A percentile compares a stretch with the other conserved stretches of the same genome.
phyloP scores from a whole-genome alignment of 2,888 invertebrate genomes.

The Leistus spinibarbis region DNA sequence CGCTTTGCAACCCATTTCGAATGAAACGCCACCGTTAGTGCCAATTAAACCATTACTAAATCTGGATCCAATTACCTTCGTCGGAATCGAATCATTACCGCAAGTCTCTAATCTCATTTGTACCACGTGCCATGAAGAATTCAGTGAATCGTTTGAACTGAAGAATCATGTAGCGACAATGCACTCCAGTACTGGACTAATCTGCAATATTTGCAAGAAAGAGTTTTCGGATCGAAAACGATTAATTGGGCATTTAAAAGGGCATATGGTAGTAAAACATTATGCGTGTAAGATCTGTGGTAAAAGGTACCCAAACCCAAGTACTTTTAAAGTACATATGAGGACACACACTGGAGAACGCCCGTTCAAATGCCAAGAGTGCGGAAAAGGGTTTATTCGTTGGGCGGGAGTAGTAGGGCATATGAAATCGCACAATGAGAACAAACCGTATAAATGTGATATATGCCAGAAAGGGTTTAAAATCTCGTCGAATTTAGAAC shows the following conservation, averaged over 20 bases:
- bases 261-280: constrained; percentile 54
- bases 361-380: constrained; percentile 54
- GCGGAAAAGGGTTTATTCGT: constrained; percentile 53
- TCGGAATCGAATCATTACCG: constrained; percentile 44
- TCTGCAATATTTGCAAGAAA: constrained; percentile 54
- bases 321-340: constrained; percentile 63
- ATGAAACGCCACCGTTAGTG: constrained; percentile 51
- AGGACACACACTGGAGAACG: constrained; percentile 63
- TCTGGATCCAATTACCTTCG: constrained; percentile 42
- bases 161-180: constrained; percentile 49
- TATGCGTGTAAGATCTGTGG: constrained; percentile 55
- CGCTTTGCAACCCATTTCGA: constrained; percentile 39
- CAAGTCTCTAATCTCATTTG: constrained; percentile 48
- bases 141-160: constrained; percentile 46
- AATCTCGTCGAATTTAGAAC: constrained; percentile 52
- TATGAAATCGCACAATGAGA: constrained; percentile 52
- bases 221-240: constrained; percentile 52
- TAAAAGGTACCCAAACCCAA: constrained; percentile 55
- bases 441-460: constrained; percentile 52
- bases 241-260: constrained; percentile 53
- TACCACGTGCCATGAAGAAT: constrained; percentile 49
- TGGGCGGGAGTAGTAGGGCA: constrained; percentile 55
- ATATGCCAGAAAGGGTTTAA: constrained; percentile 54
- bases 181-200: constrained; percentile 47
- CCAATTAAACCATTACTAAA: constrained; percentile 49